Conservation (phyloP, 2,888 invertebrate genomes). For the Prionchulus punctatus region DNA sequence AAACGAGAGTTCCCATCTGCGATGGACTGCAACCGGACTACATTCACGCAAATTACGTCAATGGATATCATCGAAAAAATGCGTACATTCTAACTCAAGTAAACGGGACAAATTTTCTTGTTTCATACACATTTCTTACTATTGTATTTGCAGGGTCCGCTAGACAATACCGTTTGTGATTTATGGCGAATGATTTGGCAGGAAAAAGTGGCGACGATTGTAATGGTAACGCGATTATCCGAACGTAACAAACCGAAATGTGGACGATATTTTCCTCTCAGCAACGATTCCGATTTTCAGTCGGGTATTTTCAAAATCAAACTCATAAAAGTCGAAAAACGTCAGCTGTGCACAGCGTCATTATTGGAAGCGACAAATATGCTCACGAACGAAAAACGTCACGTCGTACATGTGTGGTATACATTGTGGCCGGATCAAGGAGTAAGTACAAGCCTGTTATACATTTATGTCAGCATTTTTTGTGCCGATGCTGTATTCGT, state of each 20-base stretch:
- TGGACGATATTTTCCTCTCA: neutral
- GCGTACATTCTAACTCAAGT: slow-evolving; percentile 1
- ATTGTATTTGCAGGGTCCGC: too few species aligned
- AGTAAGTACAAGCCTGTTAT: neutral
- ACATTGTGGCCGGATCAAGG: neutral
- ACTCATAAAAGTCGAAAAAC: neutral
- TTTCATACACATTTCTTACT: too few species aligned
- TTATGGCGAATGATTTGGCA: neutral
- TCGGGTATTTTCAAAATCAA: neutral
- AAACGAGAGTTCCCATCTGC: neutral
- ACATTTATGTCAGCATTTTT: too few species aligned
- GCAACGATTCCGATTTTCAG: neutral
- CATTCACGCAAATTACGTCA: neutral
- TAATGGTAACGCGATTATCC: neutral
- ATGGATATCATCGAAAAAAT: neutral
- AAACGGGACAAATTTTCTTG: too few species aligned
- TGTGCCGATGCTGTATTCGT: too few species aligned
- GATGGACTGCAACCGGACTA: slow-evolving; percentile 1
- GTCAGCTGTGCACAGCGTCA: neutral
- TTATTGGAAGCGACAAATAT: neutral
- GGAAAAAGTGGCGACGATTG: neutral
- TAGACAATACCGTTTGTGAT: neutral
- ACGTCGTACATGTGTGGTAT: neutral
- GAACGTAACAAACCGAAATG: neutral
- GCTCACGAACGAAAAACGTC: neutral